A percentile compares a stretch with the other conserved stretches of the same genome.
Conservation (phyloP, 2,113 vertebrate species). For the Hassar affinis region DNA sequence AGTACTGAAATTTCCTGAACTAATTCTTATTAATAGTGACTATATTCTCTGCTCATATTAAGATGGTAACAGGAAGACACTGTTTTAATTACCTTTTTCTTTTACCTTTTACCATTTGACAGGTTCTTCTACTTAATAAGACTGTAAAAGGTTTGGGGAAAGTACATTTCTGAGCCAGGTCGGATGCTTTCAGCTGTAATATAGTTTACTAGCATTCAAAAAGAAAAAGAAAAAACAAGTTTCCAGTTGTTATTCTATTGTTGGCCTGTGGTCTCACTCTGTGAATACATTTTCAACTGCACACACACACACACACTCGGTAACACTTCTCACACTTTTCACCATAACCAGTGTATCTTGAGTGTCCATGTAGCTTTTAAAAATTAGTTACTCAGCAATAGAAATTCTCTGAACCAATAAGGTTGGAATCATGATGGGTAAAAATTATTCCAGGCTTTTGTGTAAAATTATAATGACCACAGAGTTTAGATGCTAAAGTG, state of each 20-base stretch:
- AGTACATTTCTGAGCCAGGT: neutral
- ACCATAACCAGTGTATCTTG: neutral
- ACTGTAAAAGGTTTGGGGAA: neutral
- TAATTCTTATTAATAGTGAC: neutral
- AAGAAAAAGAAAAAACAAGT: slow-evolving; percentile 7
- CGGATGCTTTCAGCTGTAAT: neutral
- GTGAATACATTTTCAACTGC: slow-evolving; percentile 20
- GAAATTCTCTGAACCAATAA: neutral
- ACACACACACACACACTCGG: slow-evolving; percentile 13
- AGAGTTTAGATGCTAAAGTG: neutral
- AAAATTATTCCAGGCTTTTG: neutral
- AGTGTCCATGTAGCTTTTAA: neutral
- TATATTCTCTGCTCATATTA: neutral
- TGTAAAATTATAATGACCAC: neutral
- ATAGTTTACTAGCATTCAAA: slow-evolving; percentile 13
- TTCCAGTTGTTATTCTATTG: slow-evolving; percentile 28
- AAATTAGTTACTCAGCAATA: neutral
- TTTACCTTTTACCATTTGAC: neutral
- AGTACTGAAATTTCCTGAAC: neutral
- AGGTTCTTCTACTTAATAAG: neutral
- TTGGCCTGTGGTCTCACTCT: slow-evolving; percentile 17
- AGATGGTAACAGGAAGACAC: neutral
- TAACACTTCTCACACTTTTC: slow-evolving; percentile 19
- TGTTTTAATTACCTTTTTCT: neutral
- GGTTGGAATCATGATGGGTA: neutral